phyloP scores from a whole-genome alignment of 2,113 vertebrate genomes.

The Mesembrinibis cayennensis region DNA sequence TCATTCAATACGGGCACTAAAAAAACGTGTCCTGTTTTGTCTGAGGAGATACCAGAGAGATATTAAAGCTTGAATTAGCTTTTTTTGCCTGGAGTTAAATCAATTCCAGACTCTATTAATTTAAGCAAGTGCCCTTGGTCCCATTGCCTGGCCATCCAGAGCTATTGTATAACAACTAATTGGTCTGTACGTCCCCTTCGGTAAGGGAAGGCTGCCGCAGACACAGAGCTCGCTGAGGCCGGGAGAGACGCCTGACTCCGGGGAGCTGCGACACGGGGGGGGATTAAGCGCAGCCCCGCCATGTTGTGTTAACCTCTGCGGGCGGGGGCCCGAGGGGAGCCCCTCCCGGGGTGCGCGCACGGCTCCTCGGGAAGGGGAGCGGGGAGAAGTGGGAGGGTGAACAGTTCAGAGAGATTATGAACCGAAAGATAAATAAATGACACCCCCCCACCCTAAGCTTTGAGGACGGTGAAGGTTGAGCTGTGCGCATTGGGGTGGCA shows the following conservation, averaged over 20 bases:
- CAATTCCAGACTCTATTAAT: slow-evolving; percentile 51
- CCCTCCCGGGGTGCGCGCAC: background rate
- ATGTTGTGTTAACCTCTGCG: slow-evolving; percentile 40
- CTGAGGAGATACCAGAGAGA: background rate
- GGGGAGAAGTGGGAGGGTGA: background rate
- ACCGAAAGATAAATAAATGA: slow-evolving; percentile 26
- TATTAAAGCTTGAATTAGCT: background rate
- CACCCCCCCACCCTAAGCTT: background rate
- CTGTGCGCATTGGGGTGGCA: rapidly evolving
- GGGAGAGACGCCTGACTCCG: rapidly evolving
- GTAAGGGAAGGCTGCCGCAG: slow-evolving; percentile 33
- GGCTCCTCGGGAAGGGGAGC: background rate
- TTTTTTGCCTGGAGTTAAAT: background rate
- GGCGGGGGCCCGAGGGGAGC: background rate
- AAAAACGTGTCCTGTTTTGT: background rate
- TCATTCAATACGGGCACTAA: background rate
- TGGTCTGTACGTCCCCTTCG: slow-evolving; percentile 44
- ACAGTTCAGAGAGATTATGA: slow-evolving; percentile 50
- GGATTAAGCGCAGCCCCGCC: background rate
- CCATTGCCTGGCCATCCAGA: slow-evolving; percentile 10
- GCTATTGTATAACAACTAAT: slow-evolving; percentile 71
- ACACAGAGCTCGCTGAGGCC: background rate
- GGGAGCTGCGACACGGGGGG: background rate
- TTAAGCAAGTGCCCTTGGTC: slow-evolving; percentile 29
- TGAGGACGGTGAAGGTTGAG: background rate